Base-by-base conservation (phyloP, 2,888 invertebrate genomes). In the Heliconius sara region DNA sequence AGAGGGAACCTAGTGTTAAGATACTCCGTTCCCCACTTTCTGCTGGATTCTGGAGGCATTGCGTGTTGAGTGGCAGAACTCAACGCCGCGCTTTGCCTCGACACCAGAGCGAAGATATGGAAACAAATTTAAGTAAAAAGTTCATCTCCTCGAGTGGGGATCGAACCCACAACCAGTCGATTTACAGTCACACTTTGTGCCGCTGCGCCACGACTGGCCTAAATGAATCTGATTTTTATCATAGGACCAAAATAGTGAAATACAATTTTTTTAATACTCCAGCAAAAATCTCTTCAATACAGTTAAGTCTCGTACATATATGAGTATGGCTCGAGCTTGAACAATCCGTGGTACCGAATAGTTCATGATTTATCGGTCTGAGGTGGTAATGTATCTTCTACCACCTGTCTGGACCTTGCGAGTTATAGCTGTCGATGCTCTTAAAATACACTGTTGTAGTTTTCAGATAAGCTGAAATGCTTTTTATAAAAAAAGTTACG, bases 381-480 rank as follows among this genome's bases (percentile, higher is more conserved):
- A 22, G 47, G 47, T 43, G 75, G 47, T 47, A 75, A 66, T 66
- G 75, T 47, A 66, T 30, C 66, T 30, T 75, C 65, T 75, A 75
- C 75, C 75, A 66, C 75, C 75, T 75, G 75, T 75, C 75, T 75
- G 43, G 84, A 84, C 83, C 82, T 76, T 78, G 80, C 77, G 13
- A 75, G 25, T 65, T 75, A 66, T 47, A 43, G 47, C 65, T 66
- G 25, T 75, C 27, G 65, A 22, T 65, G 63, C n/a, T 75, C 43
- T 65, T 65, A 30, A 3, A 39, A 27, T 27, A 66, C 47, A 47
- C 22, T 22, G 47, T 12, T 12, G 39, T 12, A 65, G 22, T 25
- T 34, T 34, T 65, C 19, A 65, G 6, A 63, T 43, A 65, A 27
- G 27, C 25, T 34, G n/a, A 52, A 57, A 73, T 34, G 30, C 6